Conservation (phyloP, 2,797 vertebrate genomes). For the Pangasius larnaudii region DNA sequence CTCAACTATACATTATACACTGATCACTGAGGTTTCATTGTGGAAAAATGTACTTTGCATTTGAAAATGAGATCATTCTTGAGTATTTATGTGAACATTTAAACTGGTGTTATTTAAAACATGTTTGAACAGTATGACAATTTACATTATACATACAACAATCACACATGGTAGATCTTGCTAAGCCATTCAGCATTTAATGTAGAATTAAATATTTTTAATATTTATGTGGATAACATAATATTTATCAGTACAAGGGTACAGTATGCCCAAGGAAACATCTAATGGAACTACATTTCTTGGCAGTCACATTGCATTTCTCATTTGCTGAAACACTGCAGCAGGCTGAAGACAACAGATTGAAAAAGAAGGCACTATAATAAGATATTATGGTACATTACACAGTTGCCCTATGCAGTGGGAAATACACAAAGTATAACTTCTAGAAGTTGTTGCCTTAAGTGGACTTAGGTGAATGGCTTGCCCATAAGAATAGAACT, state of each 20-base stretch:
- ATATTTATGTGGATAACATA: neutral
- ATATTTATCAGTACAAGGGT: constrained; percentile 6
- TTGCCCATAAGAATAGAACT: neutral
- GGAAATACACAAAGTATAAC: neutral
- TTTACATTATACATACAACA: neutral
- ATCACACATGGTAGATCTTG: neutral
- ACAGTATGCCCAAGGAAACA: constrained; percentile 31
- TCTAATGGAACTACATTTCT: constrained; percentile 38
- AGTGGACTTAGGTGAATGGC: neutral
- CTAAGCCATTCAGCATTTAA: neutral
- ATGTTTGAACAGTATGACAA: neutral
- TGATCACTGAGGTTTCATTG: neutral
- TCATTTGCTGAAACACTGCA: constrained; percentile 34
- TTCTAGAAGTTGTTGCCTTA: neutral
- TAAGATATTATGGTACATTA: neutral
- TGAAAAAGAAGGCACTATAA: neutral
- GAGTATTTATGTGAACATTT: neutral
- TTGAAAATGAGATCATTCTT: neutral
- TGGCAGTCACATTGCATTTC: constrained; percentile 48
- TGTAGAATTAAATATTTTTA: neutral
- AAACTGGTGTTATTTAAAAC: neutral
- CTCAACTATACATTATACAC: constrained; percentile 1
- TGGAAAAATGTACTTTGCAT: neutral
- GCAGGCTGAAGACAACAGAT: constrained; percentile 22
- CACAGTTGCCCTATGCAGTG: neutral